These are phyloP conservation scores for Nymphalis io DNA, from an alignment of 1,140 invertebrate genomes.

Conservation along the genomic window DNA sequence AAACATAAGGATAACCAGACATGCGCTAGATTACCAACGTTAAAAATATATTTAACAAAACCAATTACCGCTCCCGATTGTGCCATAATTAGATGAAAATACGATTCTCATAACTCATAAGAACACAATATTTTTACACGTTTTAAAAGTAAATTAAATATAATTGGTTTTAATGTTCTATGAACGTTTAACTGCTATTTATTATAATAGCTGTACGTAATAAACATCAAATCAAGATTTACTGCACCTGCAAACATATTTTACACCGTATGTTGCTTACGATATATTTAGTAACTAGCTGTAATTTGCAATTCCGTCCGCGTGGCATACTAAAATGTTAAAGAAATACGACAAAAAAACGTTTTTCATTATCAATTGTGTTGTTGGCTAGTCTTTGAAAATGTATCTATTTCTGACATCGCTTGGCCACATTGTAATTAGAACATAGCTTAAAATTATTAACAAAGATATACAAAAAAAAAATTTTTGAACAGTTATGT, in stretches of 20 bases:
- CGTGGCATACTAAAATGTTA: too few relatives aligned
- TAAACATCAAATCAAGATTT: conserved; percentile 1
- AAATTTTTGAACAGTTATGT: too few relatives aligned
- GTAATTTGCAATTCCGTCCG: too few relatives aligned
- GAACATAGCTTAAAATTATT: too few relatives aligned
- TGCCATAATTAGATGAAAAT: background rate
- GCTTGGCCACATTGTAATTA: too few relatives aligned
- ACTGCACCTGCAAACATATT: background rate
- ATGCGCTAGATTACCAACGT: background rate
- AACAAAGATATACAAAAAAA: too few relatives aligned
- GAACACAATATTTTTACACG: background rate
- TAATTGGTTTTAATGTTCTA: conserved; percentile 8
- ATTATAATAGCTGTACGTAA: conserved; percentile 5
- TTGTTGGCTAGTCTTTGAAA: too few relatives aligned
- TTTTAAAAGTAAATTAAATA: conserved; percentile 5
- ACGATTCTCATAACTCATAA: conserved; percentile 1
- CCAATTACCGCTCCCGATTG: background rate
- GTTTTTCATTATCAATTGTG: too few relatives aligned
- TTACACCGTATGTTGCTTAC: background rate
- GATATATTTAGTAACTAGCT: background rate
- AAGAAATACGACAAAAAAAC: too few relatives aligned
- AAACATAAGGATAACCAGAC: too few relatives aligned
- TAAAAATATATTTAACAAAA: background rate
- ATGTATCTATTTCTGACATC: too few relatives aligned
- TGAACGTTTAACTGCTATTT: background rate